Conservation (phyloP, 37 sponge, comb jelly and placozoan species). For the Ephydatia muelleri region DNA sequence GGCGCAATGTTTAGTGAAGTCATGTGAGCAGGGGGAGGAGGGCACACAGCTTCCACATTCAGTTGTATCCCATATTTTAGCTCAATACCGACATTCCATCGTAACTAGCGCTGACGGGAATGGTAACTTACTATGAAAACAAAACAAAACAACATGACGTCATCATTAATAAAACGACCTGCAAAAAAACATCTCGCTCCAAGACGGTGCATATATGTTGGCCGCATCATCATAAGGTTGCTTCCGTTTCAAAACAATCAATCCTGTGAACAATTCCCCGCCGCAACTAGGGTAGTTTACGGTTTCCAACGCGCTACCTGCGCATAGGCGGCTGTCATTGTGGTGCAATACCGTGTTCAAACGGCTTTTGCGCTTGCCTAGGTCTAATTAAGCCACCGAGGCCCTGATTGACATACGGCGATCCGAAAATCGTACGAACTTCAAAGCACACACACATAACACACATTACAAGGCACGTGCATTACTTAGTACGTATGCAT, state of each 20-base stretch:
- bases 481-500: slow-evolving; percentile 25
- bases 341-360: too few relatives aligned
- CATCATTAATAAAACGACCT: not conserved
- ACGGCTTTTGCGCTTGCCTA: too few relatives aligned
- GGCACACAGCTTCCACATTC: too few relatives aligned
- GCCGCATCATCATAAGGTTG: not conserved
- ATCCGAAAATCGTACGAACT: too few relatives aligned
- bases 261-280: too few relatives aligned
- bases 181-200: not conserved
- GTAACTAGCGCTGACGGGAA: not conserved
- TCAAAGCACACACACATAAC: not conserved
- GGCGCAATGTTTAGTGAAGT: too few relatives aligned
- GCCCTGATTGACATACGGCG: too few relatives aligned
- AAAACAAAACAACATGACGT: not conserved
- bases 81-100: too few relatives aligned
- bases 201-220: not conserved
- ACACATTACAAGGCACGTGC: not conserved
- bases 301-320: not conserved
- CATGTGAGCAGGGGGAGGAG: too few relatives aligned
- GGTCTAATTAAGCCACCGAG: too few relatives aligned
- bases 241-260: not conserved
- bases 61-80: too few relatives aligned
- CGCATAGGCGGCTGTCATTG: too few relatives aligned
- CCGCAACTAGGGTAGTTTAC: not conserved
- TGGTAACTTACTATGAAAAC: not conserved